A percentile compares a stretch with the other conserved stretches of the same genome.
phyloP scores from a whole-genome alignment of 2,113 vertebrate genomes.

The Calidris pugnax region DNA sequence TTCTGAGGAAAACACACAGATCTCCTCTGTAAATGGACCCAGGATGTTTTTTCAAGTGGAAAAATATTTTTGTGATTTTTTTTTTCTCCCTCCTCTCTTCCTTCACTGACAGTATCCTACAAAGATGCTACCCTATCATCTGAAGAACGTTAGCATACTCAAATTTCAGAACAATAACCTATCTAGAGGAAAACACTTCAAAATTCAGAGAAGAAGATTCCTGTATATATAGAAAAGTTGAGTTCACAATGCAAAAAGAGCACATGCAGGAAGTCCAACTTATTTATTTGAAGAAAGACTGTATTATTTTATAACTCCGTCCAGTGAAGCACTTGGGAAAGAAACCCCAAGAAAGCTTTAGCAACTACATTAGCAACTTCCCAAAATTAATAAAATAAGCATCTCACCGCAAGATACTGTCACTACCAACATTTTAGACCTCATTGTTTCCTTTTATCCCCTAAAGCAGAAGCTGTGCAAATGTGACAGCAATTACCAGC shows the following conservation, averaged over 20 bases:
- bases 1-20: background rate
- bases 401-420: background rate
- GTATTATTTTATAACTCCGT: background rate
- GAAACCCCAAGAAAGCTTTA: background rate
- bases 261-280: background rate
- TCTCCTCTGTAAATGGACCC: background rate
- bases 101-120: background rate
- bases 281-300: background rate
- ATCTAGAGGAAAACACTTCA: background rate
- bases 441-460: background rate
- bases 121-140: background rate
- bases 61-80: background rate
- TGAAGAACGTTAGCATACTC: background rate
- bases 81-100: background rate
- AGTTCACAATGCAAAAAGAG: background rate
- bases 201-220: background rate
- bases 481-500: background rate
- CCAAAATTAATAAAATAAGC: background rate
- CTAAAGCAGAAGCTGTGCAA: background rate
- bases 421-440: background rate
- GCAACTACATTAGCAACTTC: background rate
- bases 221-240: background rate
- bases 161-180: background rate
- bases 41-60: background rate
- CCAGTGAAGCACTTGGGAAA: background rate